Base-by-base conservation (phyloP, 2,888 invertebrate species). In the Malthinus seriepunctatus region DNA sequence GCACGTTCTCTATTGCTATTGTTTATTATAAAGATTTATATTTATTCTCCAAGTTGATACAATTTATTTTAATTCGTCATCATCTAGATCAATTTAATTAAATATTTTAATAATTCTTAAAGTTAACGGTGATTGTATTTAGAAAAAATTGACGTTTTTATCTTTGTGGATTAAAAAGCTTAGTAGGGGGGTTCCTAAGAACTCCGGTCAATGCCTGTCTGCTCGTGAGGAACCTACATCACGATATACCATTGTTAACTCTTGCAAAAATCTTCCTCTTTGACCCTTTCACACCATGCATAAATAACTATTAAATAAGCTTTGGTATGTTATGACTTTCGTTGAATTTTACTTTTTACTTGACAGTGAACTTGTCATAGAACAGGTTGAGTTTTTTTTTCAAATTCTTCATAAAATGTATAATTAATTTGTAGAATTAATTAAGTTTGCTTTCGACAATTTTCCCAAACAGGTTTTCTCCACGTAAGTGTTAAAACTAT, bases 201-300 rank as follows among this genome's bases (percentile, higher is more conserved):
- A 49, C 50, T 62, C 64, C 69, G 71, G 71, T 72, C 73, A 68
- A 68, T 71, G 73, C 65, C 71, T 71, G 71, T 72, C 69, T 68
- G 69, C 67, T 72, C 73, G 71, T 72, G 73, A 73, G 69, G 67
- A 66, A 64, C 67, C 68, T 56, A 63, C 62, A 67, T 69, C 73
- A 71, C 71, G 72, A 73, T 63, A 60, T 57, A 51, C 62, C 57
- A 63, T 63, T 56, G 56, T 60, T 56, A 48, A 23, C 56, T 56
- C 46, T 49, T 45, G 52, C 56, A 60, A 57, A 67, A 63, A 64
- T 61, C 63, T 62, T 45, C 63, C 58, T 61, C 62, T 63, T 60
- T 69, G 65, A 67, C 69, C 67, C 67, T 67, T 68, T 70, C 69
- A 67, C 68, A 67, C 68, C 65, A 67, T 67, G 63, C 64, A 62